phyloP scores from a whole-genome alignment of 37 sponge, comb jelly and placozoan species.

The Mnemiopsis leidyi region DNA sequence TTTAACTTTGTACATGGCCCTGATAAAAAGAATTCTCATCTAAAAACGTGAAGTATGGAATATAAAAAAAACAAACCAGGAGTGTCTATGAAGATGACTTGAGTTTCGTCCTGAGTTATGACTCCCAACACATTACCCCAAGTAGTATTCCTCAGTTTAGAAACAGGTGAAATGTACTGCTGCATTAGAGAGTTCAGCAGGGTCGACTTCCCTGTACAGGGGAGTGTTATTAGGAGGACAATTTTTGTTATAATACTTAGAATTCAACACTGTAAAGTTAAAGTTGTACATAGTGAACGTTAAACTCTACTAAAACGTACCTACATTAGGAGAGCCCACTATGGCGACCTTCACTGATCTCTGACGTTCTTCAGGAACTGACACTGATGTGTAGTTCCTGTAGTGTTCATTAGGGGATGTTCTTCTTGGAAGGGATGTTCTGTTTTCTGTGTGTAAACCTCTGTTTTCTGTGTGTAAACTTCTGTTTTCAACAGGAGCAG shows the following conservation, averaged over 20 bases:
- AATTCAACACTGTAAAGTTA: no score
- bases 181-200: conserved; percentile 56
- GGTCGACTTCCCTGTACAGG: conserved; percentile 14
- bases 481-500: background rate
- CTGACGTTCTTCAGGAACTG: background rate
- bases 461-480: background rate
- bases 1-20: no score
- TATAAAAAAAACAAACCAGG: conserved; percentile 36
- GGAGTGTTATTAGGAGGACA: background rate
- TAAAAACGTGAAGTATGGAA: no score
- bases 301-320: background rate
- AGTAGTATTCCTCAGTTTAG: background rate
- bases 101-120: conserved; percentile 15
- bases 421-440: background rate
- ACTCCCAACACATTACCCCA: background rate
- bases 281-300: no score
- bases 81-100: conserved; percentile 34
- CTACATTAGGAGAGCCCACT: background rate
- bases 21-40: no score
- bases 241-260: background rate
- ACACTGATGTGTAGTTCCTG: background rate
- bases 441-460: background rate
- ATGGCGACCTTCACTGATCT: conserved; percentile 2
- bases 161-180: conserved; percentile 55
- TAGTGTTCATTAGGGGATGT: background rate